Evolutionary conservation across 2,888 invertebrate species (phyloP).

Genomic region (Spodoptera picta): DNA sequence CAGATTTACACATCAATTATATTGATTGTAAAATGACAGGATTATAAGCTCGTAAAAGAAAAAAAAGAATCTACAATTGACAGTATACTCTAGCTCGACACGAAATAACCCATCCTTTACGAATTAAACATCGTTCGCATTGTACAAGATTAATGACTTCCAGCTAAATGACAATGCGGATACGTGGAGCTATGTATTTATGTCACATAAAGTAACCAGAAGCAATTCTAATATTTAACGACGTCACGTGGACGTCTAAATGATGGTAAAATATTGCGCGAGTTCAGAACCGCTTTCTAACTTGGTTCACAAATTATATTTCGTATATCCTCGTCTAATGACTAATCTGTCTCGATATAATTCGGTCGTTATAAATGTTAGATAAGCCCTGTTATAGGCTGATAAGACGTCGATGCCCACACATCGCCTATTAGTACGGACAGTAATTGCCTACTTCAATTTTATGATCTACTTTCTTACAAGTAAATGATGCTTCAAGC

Average conservation of each 20-base stretch:
- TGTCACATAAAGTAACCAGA: constrained; percentile 11
- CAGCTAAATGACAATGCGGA: constrained; percentile 28
- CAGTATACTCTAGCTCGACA: constrained; percentile 18
- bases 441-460: constrained; percentile 9
- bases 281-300: not conserved
- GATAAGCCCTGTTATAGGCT: constrained; percentile 13
- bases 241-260: constrained; percentile 19
- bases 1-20: no score
- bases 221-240: constrained; percentile 24
- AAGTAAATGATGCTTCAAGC: constrained; percentile 5
- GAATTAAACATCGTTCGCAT: constrained; percentile 21
- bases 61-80: not conserved
- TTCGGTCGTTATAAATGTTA: constrained; percentile 5
- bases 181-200: constrained; percentile 10
- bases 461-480: constrained; percentile 5
- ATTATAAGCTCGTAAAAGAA: no score
- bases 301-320: constrained; percentile 16
- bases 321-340: constrained; percentile 22
- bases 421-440: not conserved
- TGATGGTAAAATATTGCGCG: constrained; percentile 3
- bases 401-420: not conserved
- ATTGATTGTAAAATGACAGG: no score
- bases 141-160: constrained; percentile 36
- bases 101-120: constrained; percentile 12
- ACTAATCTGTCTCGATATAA: constrained; percentile 4